Percentiles rank a stretch among this genome's conserved stretches.
Evolutionary conservation across 2,113 vertebrate genomes (phyloP).

Genomic region (Hyla sarda): DNA sequence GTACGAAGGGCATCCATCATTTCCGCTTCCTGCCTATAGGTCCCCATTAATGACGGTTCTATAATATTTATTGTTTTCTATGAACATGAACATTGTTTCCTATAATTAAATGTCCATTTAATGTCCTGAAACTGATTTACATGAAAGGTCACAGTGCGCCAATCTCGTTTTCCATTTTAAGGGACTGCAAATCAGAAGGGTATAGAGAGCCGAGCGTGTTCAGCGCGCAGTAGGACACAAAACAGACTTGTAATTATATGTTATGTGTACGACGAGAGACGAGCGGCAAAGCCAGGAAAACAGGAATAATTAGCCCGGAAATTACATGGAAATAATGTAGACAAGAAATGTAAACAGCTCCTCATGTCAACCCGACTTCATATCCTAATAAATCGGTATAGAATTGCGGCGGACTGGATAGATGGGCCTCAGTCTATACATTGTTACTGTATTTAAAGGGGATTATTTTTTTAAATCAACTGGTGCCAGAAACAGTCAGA

Average conservation of each 20-base stretch:
- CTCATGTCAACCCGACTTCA: not conserved
- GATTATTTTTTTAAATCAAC: no score
- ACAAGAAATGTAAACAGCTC: conserved; percentile 12
- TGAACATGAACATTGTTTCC: not conserved
- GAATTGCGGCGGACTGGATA: not conserved
- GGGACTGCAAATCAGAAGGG: not conserved
- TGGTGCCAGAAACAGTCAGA: no score
- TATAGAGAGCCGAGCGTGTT: not conserved
- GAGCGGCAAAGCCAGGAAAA: not conserved
- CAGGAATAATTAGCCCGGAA: conserved; percentile 30
- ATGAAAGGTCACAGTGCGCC: not conserved
- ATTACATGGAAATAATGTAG: conserved; percentile 8
- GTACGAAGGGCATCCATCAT: not conserved
- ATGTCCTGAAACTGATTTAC: not conserved
- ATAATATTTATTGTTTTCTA: not conserved
- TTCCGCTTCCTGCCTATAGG: not conserved
- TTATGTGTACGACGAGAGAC: conserved; percentile 9
- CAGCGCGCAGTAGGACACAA: not conserved
- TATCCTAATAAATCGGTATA: not conserved
- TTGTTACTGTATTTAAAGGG: not conserved
- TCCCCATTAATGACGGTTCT: not conserved
- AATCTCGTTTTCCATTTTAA: not conserved
- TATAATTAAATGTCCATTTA: not conserved
- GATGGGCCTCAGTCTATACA: not conserved
- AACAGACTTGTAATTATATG: conserved; percentile 32